Percentiles rank a stretch among this genome's conserved stretches.
Conservation (phyloP, 2,888 invertebrate genomes). For the Ypsolopha sequella region DNA sequence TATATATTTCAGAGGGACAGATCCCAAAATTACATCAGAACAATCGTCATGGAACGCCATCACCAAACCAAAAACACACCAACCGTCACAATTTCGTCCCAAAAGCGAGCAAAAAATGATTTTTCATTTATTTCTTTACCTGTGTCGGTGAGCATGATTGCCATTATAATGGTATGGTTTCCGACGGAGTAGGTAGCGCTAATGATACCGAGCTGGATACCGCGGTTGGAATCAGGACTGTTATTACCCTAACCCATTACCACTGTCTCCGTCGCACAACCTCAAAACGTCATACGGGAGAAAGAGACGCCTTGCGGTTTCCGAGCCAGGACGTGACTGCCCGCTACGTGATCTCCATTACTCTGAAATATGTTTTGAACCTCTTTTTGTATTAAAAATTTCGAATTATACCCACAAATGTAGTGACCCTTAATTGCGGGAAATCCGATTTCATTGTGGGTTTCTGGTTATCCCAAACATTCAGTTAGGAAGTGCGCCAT, state of each 20-base stretch:
- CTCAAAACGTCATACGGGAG: constrained; percentile 34
- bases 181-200: constrained; percentile 22
- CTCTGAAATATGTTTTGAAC: constrained; percentile 16
- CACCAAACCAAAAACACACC: no score
- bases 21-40: no score
- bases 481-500: background rate
- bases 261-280: constrained; percentile 48
- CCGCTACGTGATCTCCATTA: constrained; percentile 66
- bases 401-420: background rate
- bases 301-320: constrained; percentile 32
- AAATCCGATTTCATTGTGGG: background rate
- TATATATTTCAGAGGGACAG: no score
- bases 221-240: background rate
- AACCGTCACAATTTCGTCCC: no score
- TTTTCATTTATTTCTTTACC: constrained; percentile 3
- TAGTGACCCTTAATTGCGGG: background rate
- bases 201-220: constrained; percentile 6
- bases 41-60: no score
- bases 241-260: constrained; percentile 25
- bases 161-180: constrained; percentile 46
- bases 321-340: constrained; percentile 37
- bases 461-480: background rate
- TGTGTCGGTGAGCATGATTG: constrained; percentile 17
- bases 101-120: background rate
- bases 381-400: constrained; percentile 35